Percentiles rank a stretch among this genome's conserved stretches.
Conservation (phyloP, 2,113 vertebrate species). For the Psittacus erithacus region DNA sequence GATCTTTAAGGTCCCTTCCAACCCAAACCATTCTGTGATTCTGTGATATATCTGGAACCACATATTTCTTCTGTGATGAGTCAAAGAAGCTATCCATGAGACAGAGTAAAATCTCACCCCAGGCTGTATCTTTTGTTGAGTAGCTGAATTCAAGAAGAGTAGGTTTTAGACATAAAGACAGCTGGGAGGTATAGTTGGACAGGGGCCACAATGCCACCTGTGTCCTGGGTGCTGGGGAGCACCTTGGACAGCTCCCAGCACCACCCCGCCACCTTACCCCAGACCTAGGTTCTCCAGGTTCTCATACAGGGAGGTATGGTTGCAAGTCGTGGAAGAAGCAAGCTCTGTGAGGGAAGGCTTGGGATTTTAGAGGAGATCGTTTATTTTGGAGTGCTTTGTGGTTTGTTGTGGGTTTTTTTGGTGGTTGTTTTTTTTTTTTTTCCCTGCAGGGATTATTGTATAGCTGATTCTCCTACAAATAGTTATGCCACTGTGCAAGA, state of each 20-base stretch:
- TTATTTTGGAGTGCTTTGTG: not conserved
- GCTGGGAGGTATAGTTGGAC: constrained; percentile 59
- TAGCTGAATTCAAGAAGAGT: constrained; percentile 74
- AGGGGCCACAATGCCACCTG: constrained; percentile 53
- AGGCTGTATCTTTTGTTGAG: constrained; percentile 34
- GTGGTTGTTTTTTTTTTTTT: not conserved
- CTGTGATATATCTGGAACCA: constrained; percentile 52
- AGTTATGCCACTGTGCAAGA: constrained; percentile 15
- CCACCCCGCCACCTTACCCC: too few species aligned
- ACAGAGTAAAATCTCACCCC: constrained; percentile 59
- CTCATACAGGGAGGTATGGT: not conserved
- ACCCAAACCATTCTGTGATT: not conserved
- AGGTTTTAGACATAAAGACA: constrained; percentile 74
- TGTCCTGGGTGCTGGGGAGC: not conserved
- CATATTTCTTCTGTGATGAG: constrained; percentile 43
- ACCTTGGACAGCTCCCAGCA: not conserved
- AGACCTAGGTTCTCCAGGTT: not conserved
- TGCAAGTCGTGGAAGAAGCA: constrained; percentile 11
- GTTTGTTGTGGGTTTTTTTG: not conserved
- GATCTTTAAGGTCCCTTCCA: not conserved
- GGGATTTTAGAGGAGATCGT: not conserved
- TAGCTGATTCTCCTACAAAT: constrained; percentile 71
- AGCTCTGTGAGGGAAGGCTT: not conserved
- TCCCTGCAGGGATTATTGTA: constrained; percentile 49
- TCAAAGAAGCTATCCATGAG: constrained; percentile 68